These are phyloP conservation scores for Euphydryas editha DNA, from an alignment of 2,888 invertebrate species.

Conservation along the genomic window DNA sequence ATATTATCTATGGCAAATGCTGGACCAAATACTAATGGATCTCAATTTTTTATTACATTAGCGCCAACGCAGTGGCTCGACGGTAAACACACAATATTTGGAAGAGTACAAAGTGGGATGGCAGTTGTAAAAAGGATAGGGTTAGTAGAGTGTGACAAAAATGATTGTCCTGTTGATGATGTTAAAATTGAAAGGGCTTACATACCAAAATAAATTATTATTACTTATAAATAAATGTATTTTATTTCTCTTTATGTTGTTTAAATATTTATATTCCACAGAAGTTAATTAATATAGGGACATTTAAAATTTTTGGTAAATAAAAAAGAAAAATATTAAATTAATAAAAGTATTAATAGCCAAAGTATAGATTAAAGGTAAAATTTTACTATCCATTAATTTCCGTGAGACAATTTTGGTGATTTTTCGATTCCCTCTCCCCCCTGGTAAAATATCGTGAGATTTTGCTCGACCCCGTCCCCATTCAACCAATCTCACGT, in stretches of 20 bases:
- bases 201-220: slow-evolving; percentile 60
- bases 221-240: background rate
- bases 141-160: slow-evolving; percentile 95
- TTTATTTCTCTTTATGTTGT: background rate
- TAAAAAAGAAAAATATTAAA: no score
- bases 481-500: no score
- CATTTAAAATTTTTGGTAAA: no score
- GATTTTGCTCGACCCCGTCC: no score
- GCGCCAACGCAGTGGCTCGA: slow-evolving; percentile 99
- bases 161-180: slow-evolving; percentile 95
- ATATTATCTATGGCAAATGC: slow-evolving; percentile 99
- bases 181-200: slow-evolving; percentile 87
- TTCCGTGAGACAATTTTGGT: no score
- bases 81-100: slow-evolving; percentile 98
- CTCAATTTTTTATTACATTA: slow-evolving; percentile 98
- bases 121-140: slow-evolving; percentile 96
- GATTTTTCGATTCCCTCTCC: no score
- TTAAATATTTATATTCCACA: background rate
- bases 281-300: no score
- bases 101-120: slow-evolving; percentile 94
- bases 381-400: no score
- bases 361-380: no score
- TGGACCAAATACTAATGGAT: slow-evolving; percentile 98
- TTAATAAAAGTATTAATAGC: no score
- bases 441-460: no score